These are phyloP conservation scores for Ginglymostoma cirratum DNA, from an alignment of 2,113 vertebrate species.

Conservation along the genomic window DNA sequence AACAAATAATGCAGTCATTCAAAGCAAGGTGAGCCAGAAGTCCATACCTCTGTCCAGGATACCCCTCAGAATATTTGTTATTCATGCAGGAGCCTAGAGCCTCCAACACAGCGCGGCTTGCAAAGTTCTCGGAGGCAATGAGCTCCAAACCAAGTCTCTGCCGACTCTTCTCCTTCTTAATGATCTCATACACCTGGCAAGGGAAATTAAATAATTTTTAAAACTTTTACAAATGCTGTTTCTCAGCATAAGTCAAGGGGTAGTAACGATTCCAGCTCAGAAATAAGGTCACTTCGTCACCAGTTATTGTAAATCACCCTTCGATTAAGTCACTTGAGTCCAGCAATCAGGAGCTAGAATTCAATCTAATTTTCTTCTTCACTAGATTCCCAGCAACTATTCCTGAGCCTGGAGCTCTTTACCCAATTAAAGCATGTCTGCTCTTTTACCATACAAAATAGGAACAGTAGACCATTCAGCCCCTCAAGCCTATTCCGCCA, in stretches of 20 bases:
- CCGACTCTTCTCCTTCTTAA: conserved; percentile 84
- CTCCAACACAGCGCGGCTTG: conserved; percentile 88
- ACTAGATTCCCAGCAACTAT: neutral
- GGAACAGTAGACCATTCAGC: neutral
- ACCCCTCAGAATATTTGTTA: conserved; percentile 97
- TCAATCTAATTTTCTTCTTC: neutral
- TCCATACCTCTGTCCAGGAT: conserved; percentile 83
- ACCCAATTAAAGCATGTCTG: neutral
- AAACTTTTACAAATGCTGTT: rapidly evolving
- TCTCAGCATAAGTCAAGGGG: neutral
- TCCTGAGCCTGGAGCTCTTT: neutral
- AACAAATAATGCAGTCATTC: neutral
- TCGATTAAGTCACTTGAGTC: neutral
- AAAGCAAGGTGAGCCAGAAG: neutral
- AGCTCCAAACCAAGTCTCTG: conserved; percentile 83
- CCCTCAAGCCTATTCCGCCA: neutral
- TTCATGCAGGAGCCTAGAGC: conserved; percentile 95
- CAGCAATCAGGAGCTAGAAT: neutral
- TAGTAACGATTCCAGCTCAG: neutral
- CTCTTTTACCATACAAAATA: neutral
- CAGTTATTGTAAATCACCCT: neutral
- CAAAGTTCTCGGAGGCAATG: conserved; percentile 91
- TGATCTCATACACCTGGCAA: conserved; percentile 77
- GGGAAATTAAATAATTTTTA: conserved; percentile 29
- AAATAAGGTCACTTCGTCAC: neutral